A percentile compares a stretch with the other conserved stretches of the same genome.
Evolutionary conservation across 1,140 invertebrate genomes (phyloP).

Genomic region (Gryllus bimaculatus): DNA sequence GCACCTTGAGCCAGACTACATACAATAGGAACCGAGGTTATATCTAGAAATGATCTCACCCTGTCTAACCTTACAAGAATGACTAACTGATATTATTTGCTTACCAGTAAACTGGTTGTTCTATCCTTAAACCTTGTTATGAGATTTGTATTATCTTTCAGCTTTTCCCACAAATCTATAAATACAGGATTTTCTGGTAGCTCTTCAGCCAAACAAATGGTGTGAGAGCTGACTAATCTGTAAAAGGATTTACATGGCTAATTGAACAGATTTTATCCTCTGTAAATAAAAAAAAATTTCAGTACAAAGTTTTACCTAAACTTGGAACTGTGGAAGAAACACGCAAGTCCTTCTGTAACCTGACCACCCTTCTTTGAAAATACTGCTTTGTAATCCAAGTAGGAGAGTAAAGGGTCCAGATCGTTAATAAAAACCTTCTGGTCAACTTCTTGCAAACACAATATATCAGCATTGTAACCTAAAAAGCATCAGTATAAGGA

Average conservation of each 20-base stretch:
- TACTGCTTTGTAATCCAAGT: constrained; percentile 45
- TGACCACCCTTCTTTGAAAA: constrained; percentile 62
- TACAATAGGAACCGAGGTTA: no score
- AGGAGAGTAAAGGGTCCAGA: constrained; percentile 50
- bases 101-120: constrained; percentile 40
- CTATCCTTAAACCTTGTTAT: constrained; percentile 49
- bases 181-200: constrained; percentile 44
- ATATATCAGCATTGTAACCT: constrained; percentile 82
- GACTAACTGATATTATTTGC: background rate
- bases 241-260: constrained; percentile 8
- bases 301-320: constrained; percentile 39
- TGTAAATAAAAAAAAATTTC: background rate
- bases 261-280: background rate
- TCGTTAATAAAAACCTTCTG: constrained; percentile 62
- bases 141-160: constrained; percentile 49
- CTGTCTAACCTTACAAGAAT: background rate
- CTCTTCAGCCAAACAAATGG: constrained; percentile 47
- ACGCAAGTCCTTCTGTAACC: constrained; percentile 68
- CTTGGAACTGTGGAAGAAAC: constrained; percentile 57
- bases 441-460: constrained; percentile 91
- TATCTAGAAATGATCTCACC: no score
- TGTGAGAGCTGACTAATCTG: constrained; percentile 38
- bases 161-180: constrained; percentile 44
- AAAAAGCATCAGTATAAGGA: background rate
- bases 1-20: no score